Conservation (phyloP, 2,797 vertebrate genomes). For the Periophthalmus magnuspinnatus region DNA sequence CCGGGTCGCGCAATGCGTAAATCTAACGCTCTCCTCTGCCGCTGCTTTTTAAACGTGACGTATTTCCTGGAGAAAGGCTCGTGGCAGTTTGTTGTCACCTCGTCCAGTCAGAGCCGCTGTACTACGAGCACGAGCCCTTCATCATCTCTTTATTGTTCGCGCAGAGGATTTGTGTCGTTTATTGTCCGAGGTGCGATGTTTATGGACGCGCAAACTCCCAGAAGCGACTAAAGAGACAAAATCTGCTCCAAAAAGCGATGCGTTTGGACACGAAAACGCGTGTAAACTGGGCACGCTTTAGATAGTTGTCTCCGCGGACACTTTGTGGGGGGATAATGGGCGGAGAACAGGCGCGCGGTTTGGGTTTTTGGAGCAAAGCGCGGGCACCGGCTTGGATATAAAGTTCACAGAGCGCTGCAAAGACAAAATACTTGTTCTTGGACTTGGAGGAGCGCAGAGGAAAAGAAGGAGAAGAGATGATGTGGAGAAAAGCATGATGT, state of each 20-base stretch:
- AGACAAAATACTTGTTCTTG: constrained; percentile 54
- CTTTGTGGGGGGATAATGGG: constrained; percentile 44
- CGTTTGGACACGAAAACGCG: constrained; percentile 24
- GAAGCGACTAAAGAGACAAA: constrained; percentile 12
- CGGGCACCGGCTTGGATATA: constrained; percentile 32
- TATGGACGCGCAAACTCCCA: background rate
- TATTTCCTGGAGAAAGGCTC: constrained; percentile 70
- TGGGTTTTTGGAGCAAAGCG: constrained; percentile 5
- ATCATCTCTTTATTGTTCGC: background rate
- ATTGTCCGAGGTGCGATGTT: background rate
- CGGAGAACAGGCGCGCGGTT: constrained; percentile 13
- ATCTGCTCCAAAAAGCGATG: constrained; percentile 42
- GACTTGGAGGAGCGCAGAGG: constrained; percentile 31
- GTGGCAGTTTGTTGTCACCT: constrained; percentile 68
- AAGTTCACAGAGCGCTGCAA: constrained; percentile 54
- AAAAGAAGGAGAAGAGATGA: constrained; percentile 20
- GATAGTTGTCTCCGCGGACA: constrained; percentile 32
- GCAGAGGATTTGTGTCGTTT: constrained; percentile 9
- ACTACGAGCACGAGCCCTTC: constrained; percentile 12
- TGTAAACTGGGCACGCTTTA: constrained; percentile 47
- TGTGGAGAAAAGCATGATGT: constrained; percentile 44
- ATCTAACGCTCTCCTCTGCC: constrained; percentile 41
- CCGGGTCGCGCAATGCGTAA: background rate
- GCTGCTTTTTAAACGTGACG: constrained; percentile 57
- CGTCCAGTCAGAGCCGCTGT: constrained; percentile 39